Base-by-base conservation (phyloP, 2,797 vertebrate species). In the Notamacropus eugenii region DNA sequence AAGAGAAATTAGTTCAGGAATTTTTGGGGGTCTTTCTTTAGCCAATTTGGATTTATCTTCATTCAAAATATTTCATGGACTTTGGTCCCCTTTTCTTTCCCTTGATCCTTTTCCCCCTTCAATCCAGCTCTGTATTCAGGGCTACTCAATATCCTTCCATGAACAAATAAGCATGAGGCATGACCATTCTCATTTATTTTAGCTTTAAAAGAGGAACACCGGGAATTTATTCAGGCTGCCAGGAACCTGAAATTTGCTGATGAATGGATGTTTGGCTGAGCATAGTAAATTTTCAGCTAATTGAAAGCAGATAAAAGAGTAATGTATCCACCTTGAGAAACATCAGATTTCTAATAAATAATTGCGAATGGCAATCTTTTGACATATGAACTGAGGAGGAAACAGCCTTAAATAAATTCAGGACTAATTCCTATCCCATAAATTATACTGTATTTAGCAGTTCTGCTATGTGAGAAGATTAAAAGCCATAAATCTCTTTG, bases 261-360 rank as follows among this genome's bases (percentile, higher is more conserved):
- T 99, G 98, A 98, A 99, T 99, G 98, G 97, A 98, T 97, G 98
- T 99, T 98, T 98, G 98, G 98, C 98, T 98, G 98, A 98, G 98
- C 98, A 98, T 93, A 98, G 98, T 98, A 98, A 98, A 99, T 99
- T 98, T 98, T 98, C 97, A 98, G 97, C 98, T 99, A 99, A 99
- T 98, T 99, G 98, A 98, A 99, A 99, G 98, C 98, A 99, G 98
- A 99, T 98, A 98, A 98, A 95, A 98, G 98, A 99, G 97, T 98
- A 98, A 98, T 98, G 97, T 98, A 98, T 98, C 98, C 97, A 99
- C 98, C 98, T 99, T 98, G 98, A 98, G 97, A 98, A 99, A 98
- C 96, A 98, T 97, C 98, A 98, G 97, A 98, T 98, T 98, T 96
- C 95, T 98, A 98, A 99, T 99, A 99, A 99, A 98, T 98, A 98